These are phyloP conservation scores for Synaphobranchus kaupii DNA, from an alignment of 2,797 vertebrate genomes.

Conservation along the genomic window DNA sequence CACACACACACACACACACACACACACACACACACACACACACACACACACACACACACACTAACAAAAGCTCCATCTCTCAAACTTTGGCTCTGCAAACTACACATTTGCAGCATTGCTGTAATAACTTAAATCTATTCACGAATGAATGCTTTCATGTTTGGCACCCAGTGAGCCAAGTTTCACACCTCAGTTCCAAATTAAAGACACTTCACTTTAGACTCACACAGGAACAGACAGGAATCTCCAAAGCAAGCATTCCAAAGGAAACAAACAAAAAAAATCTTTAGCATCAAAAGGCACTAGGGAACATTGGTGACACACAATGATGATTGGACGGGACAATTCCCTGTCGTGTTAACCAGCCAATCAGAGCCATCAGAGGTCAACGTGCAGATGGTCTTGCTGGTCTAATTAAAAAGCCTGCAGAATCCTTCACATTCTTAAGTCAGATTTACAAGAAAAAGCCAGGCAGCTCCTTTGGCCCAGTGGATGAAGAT, in stretches of 20 bases:
- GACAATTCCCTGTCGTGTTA: background rate
- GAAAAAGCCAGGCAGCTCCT: background rate
- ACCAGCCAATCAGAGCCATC: background rate
- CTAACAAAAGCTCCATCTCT: background rate
- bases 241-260: background rate
- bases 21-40: no score
- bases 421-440: background rate
- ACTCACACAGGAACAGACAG: background rate
- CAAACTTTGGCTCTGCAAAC: no score
- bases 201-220: background rate
- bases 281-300: background rate
- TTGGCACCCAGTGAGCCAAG: background rate
- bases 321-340: background rate
- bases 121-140: background rate
- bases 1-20: no score
- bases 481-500: background rate
- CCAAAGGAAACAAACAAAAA: background rate
- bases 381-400: background rate
- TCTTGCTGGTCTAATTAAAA: background rate
- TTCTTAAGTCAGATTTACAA: background rate
- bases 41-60: background rate
- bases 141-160: conserved; percentile 19
- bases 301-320: background rate
- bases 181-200: background rate
- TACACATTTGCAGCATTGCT: background rate